phyloP scores from a whole-genome alignment of 2,797 vertebrate species.

The Glyptemys insculpta region DNA sequence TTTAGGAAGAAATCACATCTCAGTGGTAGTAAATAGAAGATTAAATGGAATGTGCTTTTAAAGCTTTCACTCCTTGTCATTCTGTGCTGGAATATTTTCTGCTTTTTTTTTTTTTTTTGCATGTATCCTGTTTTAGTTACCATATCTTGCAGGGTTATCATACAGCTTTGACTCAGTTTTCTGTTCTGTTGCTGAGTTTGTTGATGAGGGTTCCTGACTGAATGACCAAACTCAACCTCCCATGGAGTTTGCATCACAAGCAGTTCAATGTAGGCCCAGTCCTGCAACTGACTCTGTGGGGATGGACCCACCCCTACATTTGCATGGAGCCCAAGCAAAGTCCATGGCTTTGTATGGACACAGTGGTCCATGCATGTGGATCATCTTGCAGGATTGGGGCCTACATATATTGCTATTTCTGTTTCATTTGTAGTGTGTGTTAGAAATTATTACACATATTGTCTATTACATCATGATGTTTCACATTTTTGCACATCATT shows the following conservation, averaged over 20 bases:
- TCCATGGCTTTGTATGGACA: background rate
- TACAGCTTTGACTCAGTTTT: background rate
- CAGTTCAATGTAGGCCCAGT: background rate
- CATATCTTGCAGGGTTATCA: background rate
- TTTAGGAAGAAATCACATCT: background rate
- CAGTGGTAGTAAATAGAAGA: background rate
- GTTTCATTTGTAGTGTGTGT: background rate
- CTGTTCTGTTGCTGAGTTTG: background rate
- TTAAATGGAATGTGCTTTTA: background rate
- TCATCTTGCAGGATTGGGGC: background rate
- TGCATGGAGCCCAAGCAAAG: background rate
- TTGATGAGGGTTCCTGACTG: background rate
- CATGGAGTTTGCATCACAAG: background rate
- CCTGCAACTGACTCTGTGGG: background rate
- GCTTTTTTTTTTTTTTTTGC: background rate
- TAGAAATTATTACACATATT: background rate
- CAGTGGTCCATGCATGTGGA: background rate
- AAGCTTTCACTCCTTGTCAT: background rate
- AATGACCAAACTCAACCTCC: background rate
- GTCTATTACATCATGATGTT: background rate
- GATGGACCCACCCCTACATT: background rate
- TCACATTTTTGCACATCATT: slow-evolving; percentile 3
- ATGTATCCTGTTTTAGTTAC: background rate
- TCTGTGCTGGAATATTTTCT: background rate
- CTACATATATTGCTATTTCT: background rate